Conservation (phyloP, 2,888 invertebrate species). For the Phortica magna region DNA sequence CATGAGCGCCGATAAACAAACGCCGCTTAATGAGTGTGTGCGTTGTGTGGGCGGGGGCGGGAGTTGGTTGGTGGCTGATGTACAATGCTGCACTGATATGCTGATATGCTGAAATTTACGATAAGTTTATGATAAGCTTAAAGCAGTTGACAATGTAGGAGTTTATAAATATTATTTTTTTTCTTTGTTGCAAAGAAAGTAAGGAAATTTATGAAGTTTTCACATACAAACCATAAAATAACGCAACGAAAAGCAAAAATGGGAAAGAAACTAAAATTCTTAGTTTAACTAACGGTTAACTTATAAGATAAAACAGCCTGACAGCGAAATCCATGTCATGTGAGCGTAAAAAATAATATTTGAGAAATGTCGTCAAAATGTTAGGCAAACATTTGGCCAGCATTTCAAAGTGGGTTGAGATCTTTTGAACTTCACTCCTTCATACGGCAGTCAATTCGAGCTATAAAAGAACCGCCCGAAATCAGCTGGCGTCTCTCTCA, state of each 20-base stretch:
- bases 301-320: conserved; percentile 28
- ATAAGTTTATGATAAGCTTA: too few relatives aligned
- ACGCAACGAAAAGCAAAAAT: not conserved
- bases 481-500: too few relatives aligned
- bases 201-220: conserved; percentile 9
- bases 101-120: too few relatives aligned
- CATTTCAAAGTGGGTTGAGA: not conserved
- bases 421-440: not conserved
- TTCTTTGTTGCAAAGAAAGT: not conserved
- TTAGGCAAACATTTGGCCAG: not conserved
- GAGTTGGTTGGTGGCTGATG: too few relatives aligned
- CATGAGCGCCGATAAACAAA: not conserved
- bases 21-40: not conserved
- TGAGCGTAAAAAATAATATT: conserved; percentile 49
- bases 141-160: not conserved
- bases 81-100: too few relatives aligned
- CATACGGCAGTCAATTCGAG: too few relatives aligned
- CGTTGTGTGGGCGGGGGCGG: too few relatives aligned
- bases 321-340: conserved; percentile 43
- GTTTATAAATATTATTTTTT: not conserved
- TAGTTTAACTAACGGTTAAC: conserved; percentile 40
- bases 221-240: not conserved
- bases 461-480: too few relatives aligned
- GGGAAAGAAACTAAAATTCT: not conserved
- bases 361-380: conserved; percentile 30